Evolutionary conservation across 1,140 invertebrate genomes (phyloP).

Genomic region (Drepana arcuata): DNA sequence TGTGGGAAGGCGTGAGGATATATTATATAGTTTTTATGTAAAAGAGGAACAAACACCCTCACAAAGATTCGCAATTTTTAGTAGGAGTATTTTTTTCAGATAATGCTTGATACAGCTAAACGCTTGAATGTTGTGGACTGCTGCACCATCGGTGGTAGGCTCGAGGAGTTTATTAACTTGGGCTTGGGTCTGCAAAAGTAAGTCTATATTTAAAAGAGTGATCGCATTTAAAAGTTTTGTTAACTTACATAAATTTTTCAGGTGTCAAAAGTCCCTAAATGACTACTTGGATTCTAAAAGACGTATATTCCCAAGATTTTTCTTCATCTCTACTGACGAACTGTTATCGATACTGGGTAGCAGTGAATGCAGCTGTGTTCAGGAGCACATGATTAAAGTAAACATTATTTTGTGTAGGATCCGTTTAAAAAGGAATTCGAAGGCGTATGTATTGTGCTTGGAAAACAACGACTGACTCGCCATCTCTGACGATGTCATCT

Average conservation of each 20-base stretch:
- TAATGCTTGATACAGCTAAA: conserved; percentile 87
- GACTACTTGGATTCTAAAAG: conserved; percentile 92
- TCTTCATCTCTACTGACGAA: conserved; percentile 95
- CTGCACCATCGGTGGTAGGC: conserved; percentile 80
- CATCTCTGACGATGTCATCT: too few species aligned
- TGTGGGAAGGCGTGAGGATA: too few species aligned
- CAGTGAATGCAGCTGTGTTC: conserved; percentile 83
- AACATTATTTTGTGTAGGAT: background rate
- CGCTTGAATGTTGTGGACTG: conserved; percentile 83
- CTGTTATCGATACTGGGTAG: conserved; percentile 91
- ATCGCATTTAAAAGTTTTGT: too few species aligned
- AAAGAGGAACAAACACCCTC: too few species aligned
- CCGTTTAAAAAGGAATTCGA: background rate
- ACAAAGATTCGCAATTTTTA: too few species aligned
- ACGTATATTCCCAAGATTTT: conserved; percentile 90
- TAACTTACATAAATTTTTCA: conserved; percentile 14
- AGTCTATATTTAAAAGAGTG: too few species aligned
- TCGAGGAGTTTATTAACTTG: conserved; percentile 83
- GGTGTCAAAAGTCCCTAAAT: conserved; percentile 91
- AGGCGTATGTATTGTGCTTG: too few species aligned
- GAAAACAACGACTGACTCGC: too few species aligned
- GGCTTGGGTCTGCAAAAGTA: conserved; percentile 81
- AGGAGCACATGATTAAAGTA: conserved; percentile 93
- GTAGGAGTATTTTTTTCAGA: conserved; percentile 68
- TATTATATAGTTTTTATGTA: too few species aligned